These are phyloP conservation scores for Oryzias sinensis DNA, from an alignment of 2,797 vertebrate genomes.

Conservation along the genomic window DNA sequence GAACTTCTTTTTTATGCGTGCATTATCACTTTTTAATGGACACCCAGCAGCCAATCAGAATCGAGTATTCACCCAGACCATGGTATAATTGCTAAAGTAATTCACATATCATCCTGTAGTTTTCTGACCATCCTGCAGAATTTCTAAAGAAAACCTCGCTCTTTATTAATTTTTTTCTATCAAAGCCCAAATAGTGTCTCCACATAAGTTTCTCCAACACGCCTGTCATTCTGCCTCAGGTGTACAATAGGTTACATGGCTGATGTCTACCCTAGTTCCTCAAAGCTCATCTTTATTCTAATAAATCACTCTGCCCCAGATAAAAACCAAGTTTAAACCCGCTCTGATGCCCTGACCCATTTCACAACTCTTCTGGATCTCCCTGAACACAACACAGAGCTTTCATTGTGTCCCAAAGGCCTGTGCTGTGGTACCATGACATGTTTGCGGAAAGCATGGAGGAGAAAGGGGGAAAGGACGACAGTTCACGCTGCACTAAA, in stretches of 20 bases:
- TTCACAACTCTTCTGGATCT: conserved; percentile 35
- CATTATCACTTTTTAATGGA: too few relatives aligned
- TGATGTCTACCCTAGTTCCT: conserved; percentile 28
- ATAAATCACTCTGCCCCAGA: conserved; percentile 67
- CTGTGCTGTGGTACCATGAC: conserved; percentile 6
- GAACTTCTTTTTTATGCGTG: too few relatives aligned
- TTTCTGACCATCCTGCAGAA: too few relatives aligned
- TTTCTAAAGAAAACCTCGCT: too few relatives aligned
- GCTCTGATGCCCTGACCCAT: conserved; percentile 62
- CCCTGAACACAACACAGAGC: conserved; percentile 24
- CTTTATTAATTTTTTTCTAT: neutral
- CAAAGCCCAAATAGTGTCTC: neutral
- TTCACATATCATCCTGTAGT: too few relatives aligned
- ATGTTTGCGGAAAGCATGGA: conserved; percentile 12
- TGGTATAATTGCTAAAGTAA: too few relatives aligned
- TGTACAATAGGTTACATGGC: conserved; percentile 8
- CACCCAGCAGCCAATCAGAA: too few relatives aligned
- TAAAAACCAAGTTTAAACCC: conserved; percentile 46
- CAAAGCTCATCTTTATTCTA: conserved; percentile 33
- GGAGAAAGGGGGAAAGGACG: neutral
- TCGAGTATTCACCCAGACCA: too few relatives aligned
- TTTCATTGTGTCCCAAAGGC: conserved; percentile 13
- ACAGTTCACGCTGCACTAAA: neutral
- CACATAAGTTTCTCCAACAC: neutral
- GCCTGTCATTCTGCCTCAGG: conserved; percentile 1